A percentile compares a stretch with the other conserved stretches of the same genome.
phyloP scores from a whole-genome alignment of 2,888 invertebrate species.

The Agelastica alni region DNA sequence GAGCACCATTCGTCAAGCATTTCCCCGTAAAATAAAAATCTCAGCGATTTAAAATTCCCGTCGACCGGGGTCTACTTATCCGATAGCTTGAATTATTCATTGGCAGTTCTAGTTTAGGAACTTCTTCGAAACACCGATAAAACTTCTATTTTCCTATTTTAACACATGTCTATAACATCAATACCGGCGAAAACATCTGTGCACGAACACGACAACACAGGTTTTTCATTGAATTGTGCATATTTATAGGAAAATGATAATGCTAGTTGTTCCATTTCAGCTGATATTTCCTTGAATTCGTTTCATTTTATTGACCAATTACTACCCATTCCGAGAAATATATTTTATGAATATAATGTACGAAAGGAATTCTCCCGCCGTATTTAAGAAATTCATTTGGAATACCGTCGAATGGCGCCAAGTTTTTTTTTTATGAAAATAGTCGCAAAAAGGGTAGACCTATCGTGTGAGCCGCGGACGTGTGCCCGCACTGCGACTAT shows the following conservation, averaged over 20 bases:
- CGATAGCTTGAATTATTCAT: slow-evolving; percentile 4
- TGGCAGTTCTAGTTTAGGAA: neutral
- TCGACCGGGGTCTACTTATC: neutral
- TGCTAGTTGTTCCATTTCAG: neutral
- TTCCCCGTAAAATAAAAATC: neutral
- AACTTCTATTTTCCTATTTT: slow-evolving; percentile 10
- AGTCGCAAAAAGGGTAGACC: no score
- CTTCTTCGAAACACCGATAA: slow-evolving; percentile 4
- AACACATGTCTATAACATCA: slow-evolving; percentile 12
- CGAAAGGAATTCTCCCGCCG: no score
- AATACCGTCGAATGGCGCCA: no score
- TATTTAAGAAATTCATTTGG: no score
- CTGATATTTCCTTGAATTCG: no score
- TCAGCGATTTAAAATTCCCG: neutral
- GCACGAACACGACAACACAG: slow-evolving; percentile 1
- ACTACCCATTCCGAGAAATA: no score
- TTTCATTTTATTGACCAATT: no score
- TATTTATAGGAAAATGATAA: slow-evolving; percentile 11
- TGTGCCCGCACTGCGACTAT: no score
- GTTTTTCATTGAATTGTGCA: slow-evolving; percentile 6
- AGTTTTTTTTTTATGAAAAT: no score
- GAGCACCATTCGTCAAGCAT: no score
- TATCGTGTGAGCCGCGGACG: no score
- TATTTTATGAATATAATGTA: no score
- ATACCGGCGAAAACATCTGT: slow-evolving; percentile 9